Base-by-base conservation (phyloP, 2,797 vertebrate genomes). In the Hydrocynus forskahlii region DNA sequence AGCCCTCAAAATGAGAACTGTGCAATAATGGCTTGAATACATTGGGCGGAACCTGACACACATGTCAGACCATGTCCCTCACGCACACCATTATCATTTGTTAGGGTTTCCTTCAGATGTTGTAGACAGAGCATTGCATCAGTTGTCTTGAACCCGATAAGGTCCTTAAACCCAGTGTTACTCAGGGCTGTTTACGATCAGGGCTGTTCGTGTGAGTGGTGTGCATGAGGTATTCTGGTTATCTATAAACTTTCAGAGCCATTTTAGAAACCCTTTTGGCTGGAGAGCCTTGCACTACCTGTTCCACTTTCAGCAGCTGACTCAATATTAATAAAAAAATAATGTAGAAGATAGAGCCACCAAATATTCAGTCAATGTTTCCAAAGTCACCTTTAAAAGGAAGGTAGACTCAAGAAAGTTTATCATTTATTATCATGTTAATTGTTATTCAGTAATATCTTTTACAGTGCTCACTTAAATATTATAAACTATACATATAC, bases 1-100 rank as follows among this genome's bases (percentile, higher is more conserved):
- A 78, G 68, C 70, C 12, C 57, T 3, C 13, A 23, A 78, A 68
- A 82, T 82, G 75, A 77, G 73, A 63, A 9, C 25, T 50, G 25
- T 48, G 66, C 73, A 50, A 63, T 70, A 60, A n/a, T 62, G 35
- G 43, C 54, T 38, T 77, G 21, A 52, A 35, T 25, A 19, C 48
- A 55, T 19, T 16, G 21, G 25, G 48, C 19, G 45, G 54, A n/a
- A 29, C 67, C 23, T 10, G 1, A 57, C 75, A 64, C 6, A 69
- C 5, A 40, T 25, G n/a, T 35, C 54, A 55, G 12, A n/a, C 40
- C 48, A 29, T 73, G 29, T 25, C 52, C 50, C 54, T 73, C 48
- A 57, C 9, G 60, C 54, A 52, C 21, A 23, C 43, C 48, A 38
- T 62, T 68, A 69, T 76, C 64, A 62, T 38, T 74, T 25, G 6